These are phyloP conservation scores for Ophraella communa DNA, from an alignment of 2,888 invertebrate species.

Conservation along the genomic window DNA sequence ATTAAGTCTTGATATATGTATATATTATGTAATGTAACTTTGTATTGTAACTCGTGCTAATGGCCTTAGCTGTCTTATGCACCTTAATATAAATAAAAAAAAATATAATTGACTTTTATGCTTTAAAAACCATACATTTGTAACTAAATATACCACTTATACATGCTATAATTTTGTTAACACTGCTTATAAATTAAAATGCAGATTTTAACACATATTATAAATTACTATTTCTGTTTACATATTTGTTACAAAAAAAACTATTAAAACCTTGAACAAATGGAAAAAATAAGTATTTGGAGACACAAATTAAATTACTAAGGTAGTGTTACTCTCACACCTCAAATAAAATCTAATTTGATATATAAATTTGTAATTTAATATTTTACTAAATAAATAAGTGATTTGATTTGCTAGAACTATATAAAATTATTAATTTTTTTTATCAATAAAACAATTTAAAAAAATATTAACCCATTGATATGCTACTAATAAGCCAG, in stretches of 20 bases:
- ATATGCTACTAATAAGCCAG: no score
- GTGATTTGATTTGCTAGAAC: neutral
- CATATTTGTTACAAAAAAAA: neutral
- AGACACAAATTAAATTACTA: neutral
- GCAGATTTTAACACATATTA: neutral
- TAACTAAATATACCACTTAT: no score
- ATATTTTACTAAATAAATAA: neutral
- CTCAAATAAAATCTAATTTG: neutral
- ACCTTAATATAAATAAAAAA: no score
- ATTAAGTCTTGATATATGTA: no score
- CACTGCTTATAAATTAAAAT: no score
- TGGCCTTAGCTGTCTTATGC: no score
- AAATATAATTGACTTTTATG: no score
- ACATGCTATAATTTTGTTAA: no score
- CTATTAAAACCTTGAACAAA: neutral
- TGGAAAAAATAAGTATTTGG: neutral
- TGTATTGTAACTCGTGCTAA: no score
- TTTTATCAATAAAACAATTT: neutral
- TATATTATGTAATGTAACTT: no score
- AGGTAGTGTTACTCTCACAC: neutral
- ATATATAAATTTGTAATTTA: neutral
- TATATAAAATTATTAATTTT: neutral
- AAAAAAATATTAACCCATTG: neutral
- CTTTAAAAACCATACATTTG: no score
- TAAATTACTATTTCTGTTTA: neutral